phyloP scores from a whole-genome alignment of 2,797 vertebrate species.

The Siniperca scherzeri region DNA sequence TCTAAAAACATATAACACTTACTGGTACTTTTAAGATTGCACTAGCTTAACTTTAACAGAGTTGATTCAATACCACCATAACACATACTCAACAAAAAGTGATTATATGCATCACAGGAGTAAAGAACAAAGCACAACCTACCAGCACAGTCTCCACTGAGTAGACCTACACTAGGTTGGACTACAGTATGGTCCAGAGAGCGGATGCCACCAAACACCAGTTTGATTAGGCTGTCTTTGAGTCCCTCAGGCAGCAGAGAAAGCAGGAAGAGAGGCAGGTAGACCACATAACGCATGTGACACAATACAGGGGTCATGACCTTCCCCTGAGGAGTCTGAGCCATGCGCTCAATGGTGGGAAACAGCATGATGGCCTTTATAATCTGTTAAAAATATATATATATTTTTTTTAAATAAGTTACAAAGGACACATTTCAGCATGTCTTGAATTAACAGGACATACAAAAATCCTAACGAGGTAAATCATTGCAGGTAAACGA shows the following conservation, averaged over 20 bases:
- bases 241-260: constrained; percentile 89
- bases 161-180: constrained; percentile 83
- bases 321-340: constrained; percentile 90
- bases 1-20: not conserved
- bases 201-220: constrained; percentile 76
- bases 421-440: not conserved
- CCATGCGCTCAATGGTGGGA: constrained; percentile 95
- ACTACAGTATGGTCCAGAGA: constrained; percentile 75
- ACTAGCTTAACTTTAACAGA: not conserved
- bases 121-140: constrained; percentile 48
- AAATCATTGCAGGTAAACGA: not conserved
- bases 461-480: not conserved
- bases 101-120: not conserved
- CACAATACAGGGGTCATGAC: constrained; percentile 92
- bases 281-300: constrained; percentile 89
- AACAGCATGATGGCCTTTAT: constrained; percentile 92
- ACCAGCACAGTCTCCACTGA: constrained; percentile 92
- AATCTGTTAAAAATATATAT: constrained; percentile 79
- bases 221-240: constrained; percentile 83
- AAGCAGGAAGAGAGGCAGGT: constrained; percentile 89
- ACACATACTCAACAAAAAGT: not conserved
- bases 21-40: not conserved
- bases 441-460: not conserved
- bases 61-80: not conserved
- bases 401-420: not conserved